A percentile compares a stretch with the other conserved stretches of the same genome.
Evolutionary conservation across 30 jellyfish, hydroid and myxozoan genomes (phyloP).

Genomic region (Aurelia aurita): DNA sequence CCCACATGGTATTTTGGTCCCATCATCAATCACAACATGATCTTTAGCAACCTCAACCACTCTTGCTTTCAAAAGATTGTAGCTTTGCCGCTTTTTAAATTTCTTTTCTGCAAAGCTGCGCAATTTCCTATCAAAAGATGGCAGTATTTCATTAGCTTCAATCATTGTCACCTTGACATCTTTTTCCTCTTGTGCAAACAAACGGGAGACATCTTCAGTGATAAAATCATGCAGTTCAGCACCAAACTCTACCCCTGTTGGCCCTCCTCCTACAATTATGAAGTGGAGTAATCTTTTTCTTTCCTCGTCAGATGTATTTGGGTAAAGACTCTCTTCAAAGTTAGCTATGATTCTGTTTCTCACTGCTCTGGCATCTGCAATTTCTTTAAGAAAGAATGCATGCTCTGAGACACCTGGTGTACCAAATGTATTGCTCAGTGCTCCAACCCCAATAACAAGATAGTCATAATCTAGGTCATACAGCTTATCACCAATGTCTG

Average conservation of each 20-base stretch:
- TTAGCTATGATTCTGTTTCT: conserved; percentile 84
- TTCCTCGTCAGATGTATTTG: conserved; percentile 76
- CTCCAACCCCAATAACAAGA: conserved; percentile 96
- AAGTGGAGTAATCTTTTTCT: conserved; percentile 82
- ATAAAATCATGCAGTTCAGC: conserved; percentile 97
- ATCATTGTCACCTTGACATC: conserved; percentile 89
- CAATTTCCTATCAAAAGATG: conserved; percentile 89
- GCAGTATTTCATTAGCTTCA: conserved; percentile 93
- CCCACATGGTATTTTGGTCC: conserved; percentile 81
- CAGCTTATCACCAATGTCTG: conserved; percentile 61
- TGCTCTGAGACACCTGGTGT: conserved; percentile 92
- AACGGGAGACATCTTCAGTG: conserved; percentile 92
- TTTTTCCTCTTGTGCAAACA: conserved; percentile 89
- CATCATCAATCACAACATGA: conserved; percentile 86
- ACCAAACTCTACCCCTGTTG: conserved; percentile 99
- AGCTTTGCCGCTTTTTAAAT: conserved; percentile 74
- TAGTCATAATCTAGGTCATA: conserved; percentile 80
- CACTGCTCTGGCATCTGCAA: conserved; percentile 93
- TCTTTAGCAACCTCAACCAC: conserved; percentile 89
- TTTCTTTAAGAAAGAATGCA: conserved; percentile 93
- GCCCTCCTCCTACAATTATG: conserved; percentile 99
- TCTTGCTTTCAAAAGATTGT: conserved; percentile 68
- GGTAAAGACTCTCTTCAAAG: conserved; percentile 92
- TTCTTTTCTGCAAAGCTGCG: conserved; percentile 86
- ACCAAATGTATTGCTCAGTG: conserved; percentile 91